Base-by-base conservation (phyloP, 2,113 vertebrate species). In the Lasiurus borealis region DNA sequence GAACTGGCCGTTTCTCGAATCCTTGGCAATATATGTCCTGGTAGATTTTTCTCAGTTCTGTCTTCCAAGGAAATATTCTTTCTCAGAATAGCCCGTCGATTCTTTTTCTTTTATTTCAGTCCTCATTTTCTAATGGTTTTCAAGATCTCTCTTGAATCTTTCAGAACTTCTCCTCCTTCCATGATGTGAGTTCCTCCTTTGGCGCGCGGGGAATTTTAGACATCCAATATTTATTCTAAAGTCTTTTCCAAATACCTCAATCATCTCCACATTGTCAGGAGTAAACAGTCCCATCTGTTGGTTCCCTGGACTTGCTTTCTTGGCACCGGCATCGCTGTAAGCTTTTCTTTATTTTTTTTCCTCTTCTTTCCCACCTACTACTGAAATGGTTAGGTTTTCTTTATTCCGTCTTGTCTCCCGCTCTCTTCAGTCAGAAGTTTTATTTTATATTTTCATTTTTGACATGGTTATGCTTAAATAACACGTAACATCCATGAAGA, bases 151-250 rank as follows among this genome's bases (percentile, higher is more conserved):
- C 36, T 95, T 97, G 94, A 96, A 96, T 94, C 71, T 97, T 95
- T 92, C 82, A 73, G 88, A 96, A 88, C 73, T 75, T 94, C 78
- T 96, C 94, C 96, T 96, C 95, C 95, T 90, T 94, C 96, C 96
- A 94, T 68, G 80, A 95, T 95, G 92, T 93, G 96, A 50, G 46
- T 66, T 78, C 87, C 46, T 96, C 84, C 75, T 93, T 88, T 80
- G 90, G 89, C 89, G 89, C 84, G 93, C 92, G 34, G 52, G 94
- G 96, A 93, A 96, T 95, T 91, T 94, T 93, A 96, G 96, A 87
- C 93, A 96, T 93, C 72, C 90, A 93, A 50, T 91, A 95, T 97
- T 97, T 96, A 95, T 95, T 95, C 93, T 95, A 93, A 96, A 96
- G 62, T 96, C 93, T 96, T 96, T 92, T 77, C 92, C 96, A 96